Evolutionary conservation across 2,888 invertebrate species (phyloP), one percentile per base, ranked within the genome.

Genomic region (Drosophila paranaensis): DNA sequence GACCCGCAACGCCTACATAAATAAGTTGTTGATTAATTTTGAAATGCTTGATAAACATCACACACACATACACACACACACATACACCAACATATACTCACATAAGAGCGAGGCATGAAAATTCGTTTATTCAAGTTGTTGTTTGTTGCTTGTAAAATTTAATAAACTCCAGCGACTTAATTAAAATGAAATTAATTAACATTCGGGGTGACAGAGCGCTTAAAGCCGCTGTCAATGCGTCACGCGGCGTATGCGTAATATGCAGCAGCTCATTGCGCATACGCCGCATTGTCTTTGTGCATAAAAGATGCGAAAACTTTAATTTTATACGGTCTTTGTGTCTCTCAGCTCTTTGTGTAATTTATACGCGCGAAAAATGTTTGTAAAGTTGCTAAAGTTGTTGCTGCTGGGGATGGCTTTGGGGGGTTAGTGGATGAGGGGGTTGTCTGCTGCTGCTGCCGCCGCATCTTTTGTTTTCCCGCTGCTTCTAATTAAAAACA

Each of bases 401-500:
- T 68, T 51, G 68, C 33, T 60, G 55, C 20, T 2, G 27, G 27
- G 27, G 27, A n/a, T 6, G 27, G 3, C 5, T 6, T 6, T 4
- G 27, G 27, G 27, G 27, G 27, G 27, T 3, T 27, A 6, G 5
- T 27, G 27, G 20, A 20, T 27, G 6, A 6, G 27, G 27, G 27
- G 5, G 5, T 27, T 27, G 27, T 4, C 27, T 27, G 27, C 27
- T 76, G 77, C 27, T 27, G 27, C 27, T 76, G 77, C 61, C 57
- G 77, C 46, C 65, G 64, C 75, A 65, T 82, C 83, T 83, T 88
- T 80, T 88, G 71, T 82, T 78, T 71, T 78, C 75, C 53, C 71
- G 64, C 72, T 79, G 74, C 71, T 80, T 81, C 85, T 85, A 89
- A 85, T 85, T 85, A 89, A 87, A 85, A 85, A 82, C 82, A 84